Evolutionary conservation across 2,113 vertebrate genomes (phyloP).

Genomic region (Carassius auratus): DNA sequence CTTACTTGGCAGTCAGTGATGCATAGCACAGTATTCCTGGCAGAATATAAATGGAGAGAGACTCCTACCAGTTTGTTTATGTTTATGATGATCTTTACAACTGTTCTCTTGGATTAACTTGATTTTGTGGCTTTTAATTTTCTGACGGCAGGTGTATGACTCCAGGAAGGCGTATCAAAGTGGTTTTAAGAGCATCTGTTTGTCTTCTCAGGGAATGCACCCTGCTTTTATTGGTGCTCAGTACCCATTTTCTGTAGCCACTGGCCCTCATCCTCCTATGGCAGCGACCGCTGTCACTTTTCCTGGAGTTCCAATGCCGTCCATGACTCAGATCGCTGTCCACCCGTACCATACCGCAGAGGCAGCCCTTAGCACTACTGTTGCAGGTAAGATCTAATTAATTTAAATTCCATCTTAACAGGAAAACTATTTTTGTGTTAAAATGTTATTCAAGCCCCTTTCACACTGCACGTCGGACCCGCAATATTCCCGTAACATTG

Average conservation of each 20-base stretch:
- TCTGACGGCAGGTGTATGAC: not conserved
- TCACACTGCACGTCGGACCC: too few species aligned
- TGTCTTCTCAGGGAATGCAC: slow-evolving; percentile 86
- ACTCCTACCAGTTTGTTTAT: not conserved
- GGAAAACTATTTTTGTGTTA: not conserved
- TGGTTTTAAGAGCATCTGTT: slow-evolving; percentile 11
- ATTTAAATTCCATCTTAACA: not conserved
- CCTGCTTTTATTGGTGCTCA: slow-evolving; percentile 96
- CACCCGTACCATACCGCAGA: slow-evolving; percentile 95
- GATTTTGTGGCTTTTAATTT: slow-evolving; percentile 17
- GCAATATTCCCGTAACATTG: too few species aligned
- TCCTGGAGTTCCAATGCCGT: slow-evolving; percentile 89
- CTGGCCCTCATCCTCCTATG: slow-evolving; percentile 85
- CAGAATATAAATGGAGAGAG: not conserved
- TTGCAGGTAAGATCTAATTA: too few species aligned
- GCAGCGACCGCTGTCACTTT: slow-evolving; percentile 95
- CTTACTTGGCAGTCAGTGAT: slow-evolving; percentile 7
- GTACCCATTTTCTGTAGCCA: slow-evolving; percentile 93
- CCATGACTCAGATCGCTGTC: slow-evolving; percentile 97
- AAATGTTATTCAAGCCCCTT: too few species aligned
- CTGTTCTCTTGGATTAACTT: not conserved
- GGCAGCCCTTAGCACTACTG: slow-evolving; percentile 90
- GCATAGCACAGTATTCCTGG: not conserved
- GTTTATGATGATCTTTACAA: not conserved
- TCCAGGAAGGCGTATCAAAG: not conserved